Conservation (phyloP, 1,140 invertebrate genomes). For the Brachionus plicatilis region DNA sequence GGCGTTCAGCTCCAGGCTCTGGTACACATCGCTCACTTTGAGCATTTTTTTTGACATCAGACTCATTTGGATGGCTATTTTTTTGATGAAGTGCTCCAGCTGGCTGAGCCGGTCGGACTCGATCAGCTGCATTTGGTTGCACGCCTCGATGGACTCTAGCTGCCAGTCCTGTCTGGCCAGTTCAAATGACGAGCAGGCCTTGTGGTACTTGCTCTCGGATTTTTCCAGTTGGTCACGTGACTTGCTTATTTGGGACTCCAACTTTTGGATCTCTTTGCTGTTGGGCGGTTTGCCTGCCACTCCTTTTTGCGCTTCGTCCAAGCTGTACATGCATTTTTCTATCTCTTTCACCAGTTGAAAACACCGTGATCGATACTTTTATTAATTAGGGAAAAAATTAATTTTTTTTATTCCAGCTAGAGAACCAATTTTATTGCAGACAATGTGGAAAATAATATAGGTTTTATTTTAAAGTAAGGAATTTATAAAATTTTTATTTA, state of each 20-base stretch:
- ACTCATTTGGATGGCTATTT: neutral
- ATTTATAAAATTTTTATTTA: too few species aligned
- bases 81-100: conserved; percentile 60
- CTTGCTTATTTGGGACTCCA: conserved; percentile 79
- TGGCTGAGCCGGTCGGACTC: conserved; percentile 80
- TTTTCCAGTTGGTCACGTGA: conserved; percentile 81
- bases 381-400: too few species aligned
- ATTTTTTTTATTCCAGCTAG: too few species aligned
- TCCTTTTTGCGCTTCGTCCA: conserved; percentile 33
- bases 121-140: conserved; percentile 66
- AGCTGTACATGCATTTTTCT: conserved; percentile 21
- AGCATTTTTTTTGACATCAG: neutral
- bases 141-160: conserved; percentile 71
- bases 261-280: conserved; percentile 53
- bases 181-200: conserved; percentile 78
- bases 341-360: conserved; percentile 38
- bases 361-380: neutral
- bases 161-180: conserved; percentile 84
- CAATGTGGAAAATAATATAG: too few species aligned
- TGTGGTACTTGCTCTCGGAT: conserved; percentile 86
- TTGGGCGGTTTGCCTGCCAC: neutral
- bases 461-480: too few species aligned
- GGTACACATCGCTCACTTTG: neutral
- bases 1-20: neutral
- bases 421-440: too few species aligned